Evolutionary conservation across 2,888 invertebrate species (phyloP), one percentile per base, ranked within the genome.

Genomic region (Neoaliturus tenellus): DNA sequence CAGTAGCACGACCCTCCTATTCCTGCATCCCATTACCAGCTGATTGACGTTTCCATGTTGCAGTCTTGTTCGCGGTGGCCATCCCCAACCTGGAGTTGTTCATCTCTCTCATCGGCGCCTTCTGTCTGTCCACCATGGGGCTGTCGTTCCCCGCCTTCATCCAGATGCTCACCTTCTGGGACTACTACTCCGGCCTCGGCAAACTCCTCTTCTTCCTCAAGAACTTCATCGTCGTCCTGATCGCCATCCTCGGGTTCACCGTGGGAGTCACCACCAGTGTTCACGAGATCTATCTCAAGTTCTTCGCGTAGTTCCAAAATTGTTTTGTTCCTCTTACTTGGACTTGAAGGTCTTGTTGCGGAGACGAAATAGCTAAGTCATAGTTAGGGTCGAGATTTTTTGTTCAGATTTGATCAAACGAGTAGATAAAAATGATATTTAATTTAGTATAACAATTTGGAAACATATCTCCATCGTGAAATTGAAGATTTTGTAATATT

Each of bases 91-190:
- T 98, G 89, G 93, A 93, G 80, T 89, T 93, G 3, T 93, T 94
- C 89, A 94, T 94, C 86, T 95, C 96, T 0, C 91, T 96, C 62
- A 95, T 96, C 88, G 98, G 98, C n/a, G 98, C 98, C 0, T 92
- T 98, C 1, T 97, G 97, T 86, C 92, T 98, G 69, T 97, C 98
- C 0, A 96, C 96, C 0, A 92, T 98, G 83, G 98, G 98, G 0
- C 92, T 98, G 71, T 96, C 97, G 0, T 96, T 98, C 90, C 98
- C 98, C 12, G 97, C 98, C 0, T 91, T 97, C 85, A 96, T 98
- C 87, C 96, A 98, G 89, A 93, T 95, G 86, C 94, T 95, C 90
- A 95, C 96, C 0, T 95, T 95, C 89, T 98, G 97, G 96, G 93
- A 94, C 88, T 91, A 93, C 82, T 92, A 92, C 6, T 91, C 92